Evolutionary conservation across 2,797 vertebrate genomes (phyloP).

Genomic region (Hipposideros larvatus): DNA sequence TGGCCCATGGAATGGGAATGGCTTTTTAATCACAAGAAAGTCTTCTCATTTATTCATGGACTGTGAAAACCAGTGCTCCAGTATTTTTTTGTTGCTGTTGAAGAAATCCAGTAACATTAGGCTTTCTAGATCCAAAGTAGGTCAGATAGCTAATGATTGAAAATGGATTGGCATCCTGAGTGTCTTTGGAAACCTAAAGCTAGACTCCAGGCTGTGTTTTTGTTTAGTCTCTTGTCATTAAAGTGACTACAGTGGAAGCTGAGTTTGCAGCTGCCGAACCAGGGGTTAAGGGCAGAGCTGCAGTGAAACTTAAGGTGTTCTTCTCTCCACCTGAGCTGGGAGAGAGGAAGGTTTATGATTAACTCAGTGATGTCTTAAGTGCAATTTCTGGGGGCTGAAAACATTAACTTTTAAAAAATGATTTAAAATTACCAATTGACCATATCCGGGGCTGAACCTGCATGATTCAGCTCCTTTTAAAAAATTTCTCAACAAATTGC

Average conservation of each 20-base stretch:
- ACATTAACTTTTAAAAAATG: conserved; percentile 77
- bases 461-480: conserved; percentile 84
- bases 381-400: conserved; percentile 70
- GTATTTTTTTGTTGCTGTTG: neutral
- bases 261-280: neutral
- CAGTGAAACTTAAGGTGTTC: neutral
- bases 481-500: conserved; percentile 84
- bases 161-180: neutral
- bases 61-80: neutral
- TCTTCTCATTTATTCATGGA: neutral
- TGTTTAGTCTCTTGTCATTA: neutral
- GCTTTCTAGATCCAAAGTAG: conserved; percentile 28
- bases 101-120: conserved; percentile 27
- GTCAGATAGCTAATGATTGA: conserved; percentile 50
- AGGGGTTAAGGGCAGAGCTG: neutral
- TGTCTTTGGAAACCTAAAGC: neutral
- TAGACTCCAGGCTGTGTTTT: neutral
- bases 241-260: neutral
- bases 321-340: conserved; percentile 44
- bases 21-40: conserved; percentile 13
- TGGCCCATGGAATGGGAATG: neutral
- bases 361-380: conserved; percentile 54
- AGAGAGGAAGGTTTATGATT: conserved; percentile 55
- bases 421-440: conserved; percentile 77
- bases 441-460: conserved; percentile 81